Base-by-base conservation (phyloP, 2,797 vertebrate genomes). In the Spinus pinus region DNA sequence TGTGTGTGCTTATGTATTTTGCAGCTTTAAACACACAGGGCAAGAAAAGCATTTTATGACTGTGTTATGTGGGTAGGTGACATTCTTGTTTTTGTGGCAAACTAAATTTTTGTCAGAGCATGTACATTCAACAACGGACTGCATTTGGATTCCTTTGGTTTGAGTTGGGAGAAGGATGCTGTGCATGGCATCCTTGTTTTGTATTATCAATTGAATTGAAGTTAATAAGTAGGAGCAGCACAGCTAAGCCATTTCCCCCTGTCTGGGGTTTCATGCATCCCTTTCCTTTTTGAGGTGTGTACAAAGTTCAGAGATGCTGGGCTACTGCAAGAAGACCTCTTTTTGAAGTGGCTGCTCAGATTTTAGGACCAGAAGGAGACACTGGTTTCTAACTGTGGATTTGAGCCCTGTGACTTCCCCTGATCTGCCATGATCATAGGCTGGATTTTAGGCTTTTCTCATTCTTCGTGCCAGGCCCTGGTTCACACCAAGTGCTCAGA, bases 51-150 rank as follows among this genome's bases (percentile, higher is more conserved):
- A 53, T 65, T 65, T 19, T 14, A 61, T 46, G 44, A 11, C 18
- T 82, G 4, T 50, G 5, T 58, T 44, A 20, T 13, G 8, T 56
- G 35, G 35, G 46, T 50, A 73, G n/a, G 20, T 80, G 71, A 5
- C 22, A 47, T 60, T 73, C 51, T 62, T 61, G 70, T 44, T 85
- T 78, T 42, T 6, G 15, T 46, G 46, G 41, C 30, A 77, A 60
- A 53, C 28, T 60, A 9, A 61, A 56, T 46, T 67, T 37, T 61
- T 81, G 31, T 69, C n/a, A 73, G 49, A 88, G 16, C 46, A 39
- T 0, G 1, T 14, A 8, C 12, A 7, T 41, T 69, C 31, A 67
- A 2, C 3, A 14, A 2, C 14, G 46, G n/a, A 12, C 13, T 42
- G 20, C 24, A 14, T 70, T 57, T 81, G 33, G 17, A 77, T 58